Evolutionary conservation across 2,888 invertebrate genomes (phyloP), one percentile per base, ranked within the genome.

Genomic region (Protodeltote pygarga): DNA sequence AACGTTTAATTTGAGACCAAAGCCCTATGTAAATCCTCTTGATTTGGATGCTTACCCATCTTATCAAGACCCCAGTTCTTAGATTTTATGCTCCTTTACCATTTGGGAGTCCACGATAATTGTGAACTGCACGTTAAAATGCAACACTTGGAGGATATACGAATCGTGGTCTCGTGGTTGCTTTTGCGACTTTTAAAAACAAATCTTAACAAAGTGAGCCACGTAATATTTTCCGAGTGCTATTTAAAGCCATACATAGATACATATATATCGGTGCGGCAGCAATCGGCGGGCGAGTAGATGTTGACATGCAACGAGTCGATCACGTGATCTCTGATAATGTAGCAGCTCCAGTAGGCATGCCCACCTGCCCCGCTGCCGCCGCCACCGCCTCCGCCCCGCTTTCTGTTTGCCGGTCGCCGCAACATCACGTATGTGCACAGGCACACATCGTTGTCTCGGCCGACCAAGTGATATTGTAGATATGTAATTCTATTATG

Each of bases 401-500:
- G 65, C 69, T 65, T 70, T 57, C 71, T 61, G 70, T 64, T 48
- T 71, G 72, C 71, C 74, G 68, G 69, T 45, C 59, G 71, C 74
- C 75, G 72, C 68, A 63, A 65, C 67, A 52, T 28, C 45, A 53
- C 37, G 46, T 63, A 53, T 78, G 77, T 79, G 76, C 78, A 78
- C 74, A 78, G 79, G 76, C 78, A 78, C 74, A 78, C 65, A 68
- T 79, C 77, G 79, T 81, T 75, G 75, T 83, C 84, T 85, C 83
- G 69, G 65, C 79, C 81, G 80, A 81, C 79, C 81, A 84, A 83
- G 81, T 84, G 80, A 83, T 88, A 85, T 82, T 77, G 81, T 86
- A 85, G 81, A 85, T 89, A 88, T 87, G 84, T 89, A 86, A 87
- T 87, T 87, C 84, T 83, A 88, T 89, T 89, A 88, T 89, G 85